Evolutionary conservation across 2,113 vertebrate genomes (phyloP), one percentile per base, ranked within the genome.

Genomic region (Suncus etruscus): DNA sequence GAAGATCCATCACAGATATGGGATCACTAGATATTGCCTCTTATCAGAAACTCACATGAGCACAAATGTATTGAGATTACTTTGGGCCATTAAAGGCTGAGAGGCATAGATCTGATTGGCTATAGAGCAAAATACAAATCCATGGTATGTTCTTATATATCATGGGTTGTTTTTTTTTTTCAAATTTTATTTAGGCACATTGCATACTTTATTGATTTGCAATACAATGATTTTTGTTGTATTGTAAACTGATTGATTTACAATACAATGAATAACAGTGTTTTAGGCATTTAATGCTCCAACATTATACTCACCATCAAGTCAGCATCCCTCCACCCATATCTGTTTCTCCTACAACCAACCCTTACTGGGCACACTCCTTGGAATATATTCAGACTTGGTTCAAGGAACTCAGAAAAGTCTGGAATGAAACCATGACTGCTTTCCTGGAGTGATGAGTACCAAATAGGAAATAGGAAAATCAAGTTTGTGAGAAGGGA

Each of bases 401-500:
- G 18, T 70, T 72, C 32, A 50, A 93, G 48, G 10, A 69, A n/a
- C n/a, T 92, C 75, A 79, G 68, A 39, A 61, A n/a, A 80, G 51
- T 73, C 74, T 54, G 20, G 47, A 54, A 45, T 66, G 72, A 86
- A 61, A 91, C 25, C 31, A 18, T 27, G 10, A 85, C 29, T 50
- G 29, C 70, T 27, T 73, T 48, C 58, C 73, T 45, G 25, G 58
- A 10, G 29, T 11, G 15, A 87, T 39, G 27, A 68, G 86, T 16
- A 82, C 39, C 39, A 39, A 39, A 39, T 39, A 76, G 45, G 77
- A 83, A 70, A 73, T n/a, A 79, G 14, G 74, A 77, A 83, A 69
- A 1, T 4, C 27, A 83, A 80, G 32, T 86, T 65, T 63, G 2
- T 66, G 22, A 65, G 70, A 81, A 50, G 8, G 48, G 87, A 65